Evolutionary conservation across 2,888 invertebrate species (phyloP), one percentile per base, ranked within the genome.

Genomic region (Cerceris rybyensis): DNA sequence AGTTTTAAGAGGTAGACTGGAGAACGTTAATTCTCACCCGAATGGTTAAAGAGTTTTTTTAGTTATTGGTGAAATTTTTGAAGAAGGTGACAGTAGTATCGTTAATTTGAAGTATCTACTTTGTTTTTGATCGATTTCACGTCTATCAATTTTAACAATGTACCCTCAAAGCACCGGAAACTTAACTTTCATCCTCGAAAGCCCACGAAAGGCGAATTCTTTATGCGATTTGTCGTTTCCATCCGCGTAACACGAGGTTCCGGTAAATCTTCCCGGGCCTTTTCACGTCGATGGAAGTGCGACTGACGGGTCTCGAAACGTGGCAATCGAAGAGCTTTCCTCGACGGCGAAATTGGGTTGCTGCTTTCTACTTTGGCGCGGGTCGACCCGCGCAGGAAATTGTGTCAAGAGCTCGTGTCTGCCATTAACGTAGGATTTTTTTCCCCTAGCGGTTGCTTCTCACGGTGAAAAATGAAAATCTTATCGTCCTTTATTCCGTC

Each of bases 331-430:
- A 76, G 64, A 67, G 73, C 64, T 73, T 77, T 73, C 55, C 60
- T 70, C 58, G 43, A 52, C 17, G 28, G 13, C 54, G 67, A 75
- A 83, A 83, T 83, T 81, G 70, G 81, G 75, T 83, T 78, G 83
- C 69, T 69, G 73, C 74, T 78, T 83, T 70, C 70, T 59, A 58
- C 61, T 74, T 66, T 52, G 64, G 65, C 55, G 11, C 39, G 8
- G 9, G 50, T 58, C 46, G 42, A 9, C 13, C 49, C 49, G 54
- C 13, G 50, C 43, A 59, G 14, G 9, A 76, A 73, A 68, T 76
- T 65, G 65, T 76, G 73, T 69, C 76, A 60, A 68, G 63, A 39
- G 39, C 58, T 61, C 52, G 52, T 55, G 52, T 49, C 61, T 68
- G 68, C 55, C 76, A 59, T 69, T 73, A 77, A 50, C 64, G 63